These are phyloP conservation scores for Entosphenus tridentatus DNA, from an alignment of 2,113 vertebrate species.

Conservation along the genomic window DNA sequence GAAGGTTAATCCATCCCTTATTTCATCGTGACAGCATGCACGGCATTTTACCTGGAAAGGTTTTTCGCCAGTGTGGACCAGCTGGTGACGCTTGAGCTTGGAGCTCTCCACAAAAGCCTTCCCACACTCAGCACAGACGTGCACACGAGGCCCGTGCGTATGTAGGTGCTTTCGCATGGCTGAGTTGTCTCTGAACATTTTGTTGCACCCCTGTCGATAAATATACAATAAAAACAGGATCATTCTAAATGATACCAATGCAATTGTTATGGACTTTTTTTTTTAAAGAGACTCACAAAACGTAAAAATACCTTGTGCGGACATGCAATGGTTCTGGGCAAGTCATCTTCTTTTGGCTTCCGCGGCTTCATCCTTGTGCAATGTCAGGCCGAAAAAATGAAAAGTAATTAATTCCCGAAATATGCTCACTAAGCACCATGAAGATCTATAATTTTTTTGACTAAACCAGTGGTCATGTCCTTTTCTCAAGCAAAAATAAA, in stretches of 20 bases:
- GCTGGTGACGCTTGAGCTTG: slow-evolving; percentile 84
- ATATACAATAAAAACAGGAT: no score
- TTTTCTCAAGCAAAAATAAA: neutral
- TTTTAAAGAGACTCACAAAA: slow-evolving; percentile 6
- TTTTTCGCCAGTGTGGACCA: slow-evolving; percentile 98
- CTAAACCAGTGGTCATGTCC: neutral
- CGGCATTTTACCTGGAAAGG: slow-evolving; percentile 55
- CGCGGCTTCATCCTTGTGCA: slow-evolving; percentile 78
- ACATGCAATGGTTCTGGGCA: slow-evolving; percentile 92
- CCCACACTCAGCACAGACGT: slow-evolving; percentile 88
- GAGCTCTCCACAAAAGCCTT: slow-evolving; percentile 97
- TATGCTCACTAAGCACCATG: neutral
- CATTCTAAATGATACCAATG: no score
- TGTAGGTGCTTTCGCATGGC: slow-evolving; percentile 97
- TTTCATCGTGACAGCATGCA: no score
- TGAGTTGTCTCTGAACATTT: slow-evolving; percentile 99
- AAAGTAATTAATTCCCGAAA: neutral
- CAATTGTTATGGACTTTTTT: no score
- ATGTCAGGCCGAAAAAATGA: neutral
- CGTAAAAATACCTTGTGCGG: slow-evolving; percentile 73
- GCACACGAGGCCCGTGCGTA: slow-evolving; percentile 79
- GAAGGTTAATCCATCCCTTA: no score
- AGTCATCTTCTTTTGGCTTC: slow-evolving; percentile 98
- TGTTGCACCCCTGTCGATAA: slow-evolving; percentile 56
- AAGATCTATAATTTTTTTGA: neutral